Evolutionary conservation across 2,888 invertebrate genomes (phyloP), one percentile per base, ranked within the genome.

Genomic region (Cetonia aurata): DNA sequence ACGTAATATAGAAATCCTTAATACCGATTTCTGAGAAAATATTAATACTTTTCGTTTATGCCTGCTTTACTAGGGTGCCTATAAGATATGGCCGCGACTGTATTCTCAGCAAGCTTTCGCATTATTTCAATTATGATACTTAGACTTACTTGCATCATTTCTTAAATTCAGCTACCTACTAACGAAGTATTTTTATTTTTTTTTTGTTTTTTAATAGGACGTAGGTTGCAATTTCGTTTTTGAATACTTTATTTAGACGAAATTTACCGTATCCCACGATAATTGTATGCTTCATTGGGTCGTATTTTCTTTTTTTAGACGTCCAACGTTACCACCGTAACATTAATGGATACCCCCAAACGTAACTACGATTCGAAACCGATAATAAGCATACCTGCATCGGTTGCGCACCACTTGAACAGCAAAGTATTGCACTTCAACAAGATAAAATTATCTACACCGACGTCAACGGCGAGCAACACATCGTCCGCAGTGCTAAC

Each of bases 341-440:
- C 55, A 6, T 12, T 41, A 17, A 10, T 60, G 46, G 60, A 60
- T 1, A 6, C 60, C 10, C 3, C 12, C 8, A 60, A 46, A 13
- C 46, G 17, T 9, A 19, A n/a, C 19, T 42, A 15, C 33, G 62
- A 33, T 33, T 12, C 10, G n/a, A 52, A 50, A 19, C 42, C 57
- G 17, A 12, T 17, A 57, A 41, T 19, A 50, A 50, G 50, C 41
- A 25, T 50, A 31, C 46, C 62, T 10, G 31, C 37, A 17, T 50
- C 62, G 1, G 37, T 37, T 1, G 33, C 62, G 12, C 37, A 37
- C 8, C 37, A 37, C 9, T 12, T 50, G 17, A 46, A 37, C 17
- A 52, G 50, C 12, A 65, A 65, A 50, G 25, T 65, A 13, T 12
- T 65, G 17, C 37, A 12, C 37, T 50, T 65, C 50, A 65, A 65